These are phyloP conservation scores for Babylonia areolata DNA, from an alignment of 1,140 invertebrate genomes.

Conservation along the genomic window DNA sequence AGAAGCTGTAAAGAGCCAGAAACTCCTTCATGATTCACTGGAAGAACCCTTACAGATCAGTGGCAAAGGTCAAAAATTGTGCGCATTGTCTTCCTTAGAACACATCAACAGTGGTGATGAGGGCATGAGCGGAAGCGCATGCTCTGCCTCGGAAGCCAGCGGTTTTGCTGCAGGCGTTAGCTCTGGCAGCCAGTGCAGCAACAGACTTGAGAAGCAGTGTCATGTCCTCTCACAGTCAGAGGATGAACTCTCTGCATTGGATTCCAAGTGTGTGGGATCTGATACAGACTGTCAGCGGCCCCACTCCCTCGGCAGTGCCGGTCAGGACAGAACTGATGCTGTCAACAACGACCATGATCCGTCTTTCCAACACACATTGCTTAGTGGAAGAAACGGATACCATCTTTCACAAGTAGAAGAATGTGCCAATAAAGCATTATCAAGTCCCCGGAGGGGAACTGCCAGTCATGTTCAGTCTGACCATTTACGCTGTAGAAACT, in stretches of 20 bases:
- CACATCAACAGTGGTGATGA: not conserved
- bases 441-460: not conserved
- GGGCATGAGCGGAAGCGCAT: not conserved
- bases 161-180: not conserved
- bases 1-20: not conserved
- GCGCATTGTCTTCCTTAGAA: not conserved
- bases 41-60: not conserved
- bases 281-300: not conserved
- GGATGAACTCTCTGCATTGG: not conserved
- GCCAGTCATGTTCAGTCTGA: not conserved
- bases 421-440: not conserved
- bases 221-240: not conserved
- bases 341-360: not conserved
- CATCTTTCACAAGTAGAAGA: not conserved
- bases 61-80: not conserved
- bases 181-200: not conserved
- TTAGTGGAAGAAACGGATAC: not conserved
- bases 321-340: not conserved
- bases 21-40: not conserved
- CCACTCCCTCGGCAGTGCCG: not conserved
- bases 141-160: not conserved
- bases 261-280: not conserved
- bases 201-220: not conserved
- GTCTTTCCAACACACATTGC: not conserved
- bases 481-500: not conserved